Conservation (phyloP, 2,888 invertebrate species). For the Hedychridium roseum region DNA sequence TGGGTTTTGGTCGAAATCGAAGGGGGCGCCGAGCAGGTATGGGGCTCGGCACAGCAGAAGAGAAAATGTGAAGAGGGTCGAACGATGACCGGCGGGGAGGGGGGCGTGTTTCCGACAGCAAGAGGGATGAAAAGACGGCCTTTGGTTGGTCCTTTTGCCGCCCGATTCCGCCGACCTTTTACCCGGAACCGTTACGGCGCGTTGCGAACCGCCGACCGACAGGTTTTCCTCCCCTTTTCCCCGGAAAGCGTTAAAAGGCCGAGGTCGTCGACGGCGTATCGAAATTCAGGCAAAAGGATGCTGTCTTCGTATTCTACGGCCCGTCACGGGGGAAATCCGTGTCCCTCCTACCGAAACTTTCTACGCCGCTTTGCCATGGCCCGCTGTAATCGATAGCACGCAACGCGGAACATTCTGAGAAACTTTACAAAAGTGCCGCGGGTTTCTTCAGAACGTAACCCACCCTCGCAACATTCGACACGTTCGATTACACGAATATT, state of each 20-base stretch:
- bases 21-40: constrained; percentile 26
- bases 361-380: too few relatives aligned
- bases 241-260: too few relatives aligned
- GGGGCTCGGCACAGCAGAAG: constrained; percentile 21
- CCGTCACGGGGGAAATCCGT: too few relatives aligned
- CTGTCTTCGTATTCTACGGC: too few relatives aligned
- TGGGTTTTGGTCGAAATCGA: too few relatives aligned
- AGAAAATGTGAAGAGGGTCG: constrained; percentile 25
- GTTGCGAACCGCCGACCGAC: constrained; percentile 6
- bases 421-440: too few relatives aligned
- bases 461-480: too few relatives aligned
- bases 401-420: too few relatives aligned
- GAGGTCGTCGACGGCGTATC: constrained; percentile 4
- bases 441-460: too few relatives aligned
- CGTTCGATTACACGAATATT: too few relatives aligned
- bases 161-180: constrained; percentile 22
- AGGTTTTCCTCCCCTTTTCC: not conserved
- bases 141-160: constrained; percentile 18
- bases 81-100: constrained; percentile 14
- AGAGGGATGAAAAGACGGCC: constrained; percentile 36
- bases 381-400: too few relatives aligned
- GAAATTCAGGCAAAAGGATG: constrained; percentile 8
- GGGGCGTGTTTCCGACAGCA: constrained; percentile 38
- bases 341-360: too few relatives aligned
- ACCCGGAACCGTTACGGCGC: constrained; percentile 17